Evolutionary conservation across 1,140 invertebrate species (phyloP), one percentile per base, ranked within the genome.

Genomic region (Trissolcus basalis): DNA sequence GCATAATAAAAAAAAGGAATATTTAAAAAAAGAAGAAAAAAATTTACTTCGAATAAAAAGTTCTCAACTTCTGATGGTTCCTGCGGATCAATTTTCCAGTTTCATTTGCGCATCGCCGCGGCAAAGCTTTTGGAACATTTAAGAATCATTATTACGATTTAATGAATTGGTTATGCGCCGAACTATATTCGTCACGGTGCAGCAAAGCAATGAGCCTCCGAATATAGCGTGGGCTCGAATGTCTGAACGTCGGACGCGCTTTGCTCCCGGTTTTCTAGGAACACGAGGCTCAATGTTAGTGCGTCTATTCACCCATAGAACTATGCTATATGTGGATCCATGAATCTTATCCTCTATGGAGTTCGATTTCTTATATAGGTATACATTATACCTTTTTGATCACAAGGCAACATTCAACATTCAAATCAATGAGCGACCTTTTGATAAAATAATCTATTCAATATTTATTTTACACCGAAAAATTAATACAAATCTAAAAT

Each of bases 111-210:
- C 71, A 12, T 77, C 14, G 58, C 27, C 49, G 14, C 59, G 8
- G 19, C 48, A 67, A 39, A 39, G 36, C 39, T 36, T 54, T 61
- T 51, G 1, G 71, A 71, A 53, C 54, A 61, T 77, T 67, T 61
- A 9, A 36, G 49, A 60, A 60, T 77, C 50, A 71, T 1, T 27
- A 27, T 77, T 77, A 71, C 14, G 63, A 63, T 56, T 61, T 70
- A 64, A 54, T 71, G 50, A 70, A 76, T 76, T 65, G 6, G 65
- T 27, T 65, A 60, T 76, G 59, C 58, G 16, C 44, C 14, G 16
- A 54, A 64, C 58, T 58, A 39, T 27, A 3, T 76, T 63, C 41
- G 64, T 75, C 54, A 64, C 54, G 64, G 72, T 51, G 54, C 58
- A 65, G 59, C 50, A 15, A 63, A 50, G 53, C 67, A 68, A 48